Conservation (phyloP, 2,113 vertebrate species). For the Rhegmatorhina hoffmannsi region DNA sequence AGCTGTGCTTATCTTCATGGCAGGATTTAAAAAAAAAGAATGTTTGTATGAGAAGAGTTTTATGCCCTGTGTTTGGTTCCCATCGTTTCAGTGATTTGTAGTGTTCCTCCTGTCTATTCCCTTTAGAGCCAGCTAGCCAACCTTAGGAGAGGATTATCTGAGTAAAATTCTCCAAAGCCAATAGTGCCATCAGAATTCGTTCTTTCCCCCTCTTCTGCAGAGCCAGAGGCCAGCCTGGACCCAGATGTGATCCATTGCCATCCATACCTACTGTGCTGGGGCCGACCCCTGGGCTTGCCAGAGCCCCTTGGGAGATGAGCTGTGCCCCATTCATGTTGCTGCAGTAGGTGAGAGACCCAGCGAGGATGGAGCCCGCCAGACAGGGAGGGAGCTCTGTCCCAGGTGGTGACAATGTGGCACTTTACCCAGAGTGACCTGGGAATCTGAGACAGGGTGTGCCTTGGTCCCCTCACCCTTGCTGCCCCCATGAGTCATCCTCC, state of each 20-base stretch:
- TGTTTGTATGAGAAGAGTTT: neutral
- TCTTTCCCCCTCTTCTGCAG: neutral
- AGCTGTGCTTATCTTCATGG: neutral
- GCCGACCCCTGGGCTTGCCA: neutral
- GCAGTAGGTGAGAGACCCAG: accelerated
- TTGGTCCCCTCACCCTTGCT: accelerated
- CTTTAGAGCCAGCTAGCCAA: neutral
- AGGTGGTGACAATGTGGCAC: neutral
- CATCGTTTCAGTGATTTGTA: neutral
- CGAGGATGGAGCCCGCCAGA: accelerated
- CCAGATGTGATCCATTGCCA: accelerated
- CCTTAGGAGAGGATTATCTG: neutral
- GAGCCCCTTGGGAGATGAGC: accelerated
- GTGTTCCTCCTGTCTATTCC: neutral
- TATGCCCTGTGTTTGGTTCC: neutral
- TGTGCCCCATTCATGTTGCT: accelerated
- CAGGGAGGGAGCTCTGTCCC: neutral
- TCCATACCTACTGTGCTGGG: accelerated
- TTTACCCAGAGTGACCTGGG: neutral
- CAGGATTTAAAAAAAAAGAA: neutral
- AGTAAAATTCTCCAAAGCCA: neutral
- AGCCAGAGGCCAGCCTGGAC: accelerated
- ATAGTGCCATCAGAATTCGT: neutral
- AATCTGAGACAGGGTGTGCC: neutral
- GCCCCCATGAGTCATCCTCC: accelerated